These are phyloP conservation scores for Agrypnus murinus DNA, from an alignment of 2,888 invertebrate genomes.

Conservation along the genomic window DNA sequence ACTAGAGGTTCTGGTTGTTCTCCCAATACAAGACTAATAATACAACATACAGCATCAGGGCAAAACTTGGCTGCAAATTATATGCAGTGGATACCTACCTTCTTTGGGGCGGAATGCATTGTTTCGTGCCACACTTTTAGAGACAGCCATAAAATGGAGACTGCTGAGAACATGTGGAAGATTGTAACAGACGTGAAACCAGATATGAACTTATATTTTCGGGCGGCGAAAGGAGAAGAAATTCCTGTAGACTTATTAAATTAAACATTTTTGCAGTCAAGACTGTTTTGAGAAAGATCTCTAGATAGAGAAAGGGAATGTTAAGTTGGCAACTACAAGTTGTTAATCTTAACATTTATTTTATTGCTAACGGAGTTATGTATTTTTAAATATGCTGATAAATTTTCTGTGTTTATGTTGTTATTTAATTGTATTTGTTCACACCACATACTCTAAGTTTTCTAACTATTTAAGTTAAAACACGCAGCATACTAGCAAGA, in stretches of 20 bases:
- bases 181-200: slow-evolving; percentile 43
- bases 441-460: too few relatives aligned
- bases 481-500: too few relatives aligned
- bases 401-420: too few relatives aligned
- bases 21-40: slow-evolving; percentile 64
- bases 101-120: slow-evolving; percentile 66
- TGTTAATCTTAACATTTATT: too few relatives aligned
- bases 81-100: slow-evolving; percentile 64
- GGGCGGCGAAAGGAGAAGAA: slow-evolving; percentile 66
- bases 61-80: slow-evolving; percentile 65
- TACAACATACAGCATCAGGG: slow-evolving; percentile 67
- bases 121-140: slow-evolving; percentile 59
- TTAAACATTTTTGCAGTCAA: too few relatives aligned
- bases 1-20: slow-evolving; percentile 62
- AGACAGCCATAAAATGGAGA: slow-evolving; percentile 59
- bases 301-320: too few relatives aligned
- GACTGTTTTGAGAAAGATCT: too few relatives aligned
- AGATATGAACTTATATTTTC: slow-evolving; percentile 61
- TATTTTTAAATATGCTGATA: too few relatives aligned
- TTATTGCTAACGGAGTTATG: too few relatives aligned
- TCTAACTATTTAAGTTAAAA: too few relatives aligned
- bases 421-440: too few relatives aligned
- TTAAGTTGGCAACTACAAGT: too few relatives aligned
- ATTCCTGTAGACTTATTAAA: slow-evolving; percentile 60
- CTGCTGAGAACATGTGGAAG: slow-evolving; percentile 61